Evolutionary conservation across 2,888 invertebrate genomes (phyloP), one percentile per base, ranked within the genome.

Genomic region (Drosophila stalkeri): DNA sequence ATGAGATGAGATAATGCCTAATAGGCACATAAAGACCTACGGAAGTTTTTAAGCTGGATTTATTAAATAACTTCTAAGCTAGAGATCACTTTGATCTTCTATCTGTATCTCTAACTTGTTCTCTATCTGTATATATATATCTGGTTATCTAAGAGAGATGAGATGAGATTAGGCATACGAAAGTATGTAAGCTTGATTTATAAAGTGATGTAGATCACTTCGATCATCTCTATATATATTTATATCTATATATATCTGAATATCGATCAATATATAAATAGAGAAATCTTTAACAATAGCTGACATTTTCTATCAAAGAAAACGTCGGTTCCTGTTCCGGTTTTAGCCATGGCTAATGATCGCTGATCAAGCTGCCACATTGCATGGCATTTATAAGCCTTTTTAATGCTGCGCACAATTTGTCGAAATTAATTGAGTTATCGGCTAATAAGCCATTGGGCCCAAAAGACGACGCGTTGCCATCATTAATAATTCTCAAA

Each of bases 401-500:
- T 80, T 84, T 67, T 62, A 70, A 56, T 75, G 67, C 64, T 54
- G 31, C 41, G 69, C 69, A 70, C 88, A 86, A 88, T 89, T 86
- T 88, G 86, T 79, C 66, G 70, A 77, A 89, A 89, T 79, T 76
- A 88, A 86, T 89, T 90, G 88, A 86, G 90, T 75, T 90, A 86
- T 86, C 86, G 78, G 80, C 75, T 86, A 83, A 89, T 83, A 81
- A 77, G 79, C 71, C 83, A 69, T 52, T 62, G 72, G 66, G 63
- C 68, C 72, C 62, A 81, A 63, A 75, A 82, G 69, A 66, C 64
- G 75, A 72, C 52, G 62, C 69, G 68, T 52, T 70, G 84, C 65
- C 86, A 85, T 90, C 86, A 90, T 90, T 88, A 90, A 90, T 90
- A 90, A 86, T 75, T 77, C 81, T 89, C 85, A 85, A 68, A 79